Conservation (phyloP, 2,113 vertebrate genomes). For the Actenoides hombroni region DNA sequence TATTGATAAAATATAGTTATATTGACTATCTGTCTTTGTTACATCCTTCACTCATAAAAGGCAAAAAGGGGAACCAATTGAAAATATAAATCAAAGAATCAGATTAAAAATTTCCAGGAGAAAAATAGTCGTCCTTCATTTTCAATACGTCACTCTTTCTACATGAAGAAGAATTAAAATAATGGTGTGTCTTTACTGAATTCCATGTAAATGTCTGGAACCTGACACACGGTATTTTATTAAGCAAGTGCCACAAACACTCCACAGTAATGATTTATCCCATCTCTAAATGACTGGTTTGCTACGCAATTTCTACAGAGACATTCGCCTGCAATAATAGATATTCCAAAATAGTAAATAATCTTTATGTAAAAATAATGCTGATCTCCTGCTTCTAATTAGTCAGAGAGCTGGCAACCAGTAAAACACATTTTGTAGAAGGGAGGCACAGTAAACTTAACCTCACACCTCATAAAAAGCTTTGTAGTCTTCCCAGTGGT, state of each 20-base stretch:
- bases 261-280: background rate
- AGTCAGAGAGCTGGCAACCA: constrained; percentile 62
- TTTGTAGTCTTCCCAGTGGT: constrained; percentile 91
- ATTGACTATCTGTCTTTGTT: background rate
- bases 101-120: background rate
- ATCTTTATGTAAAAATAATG: constrained; percentile 37
- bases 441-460: constrained; percentile 64
- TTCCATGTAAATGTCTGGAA: background rate
- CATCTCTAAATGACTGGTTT: background rate
- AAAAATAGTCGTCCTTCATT: background rate
- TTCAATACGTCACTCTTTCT: background rate
- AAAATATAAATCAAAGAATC: constrained; percentile 17
- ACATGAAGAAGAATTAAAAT: background rate
- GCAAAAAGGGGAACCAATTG: background rate
- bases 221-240: background rate
- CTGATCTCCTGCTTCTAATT: constrained; percentile 66
- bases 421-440: constrained; percentile 68
- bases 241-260: background rate
- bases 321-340: background rate
- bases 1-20: background rate
- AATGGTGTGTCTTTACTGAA: background rate
- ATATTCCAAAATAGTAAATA: constrained; percentile 67
- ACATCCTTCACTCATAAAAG: background rate
- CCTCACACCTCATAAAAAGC: constrained; percentile 92
- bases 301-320: background rate